Percentiles rank a stretch among this genome's conserved stretches.
Evolutionary conservation across 1,140 invertebrate species (phyloP).

Genomic region (Drosophila triauraria): DNA sequence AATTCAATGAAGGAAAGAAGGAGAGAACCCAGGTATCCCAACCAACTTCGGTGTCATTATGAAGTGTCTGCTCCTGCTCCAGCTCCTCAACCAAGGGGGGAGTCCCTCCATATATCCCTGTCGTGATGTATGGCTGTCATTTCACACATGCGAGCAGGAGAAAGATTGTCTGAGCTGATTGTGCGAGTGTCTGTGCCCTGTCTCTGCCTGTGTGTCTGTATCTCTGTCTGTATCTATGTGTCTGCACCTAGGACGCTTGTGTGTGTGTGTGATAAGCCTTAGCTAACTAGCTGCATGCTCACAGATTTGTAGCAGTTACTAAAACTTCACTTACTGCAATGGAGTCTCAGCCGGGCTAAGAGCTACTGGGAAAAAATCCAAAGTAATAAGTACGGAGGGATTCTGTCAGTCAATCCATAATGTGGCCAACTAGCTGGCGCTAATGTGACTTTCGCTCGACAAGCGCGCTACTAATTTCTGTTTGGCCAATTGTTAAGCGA

Average conservation of each 20-base stretch:
- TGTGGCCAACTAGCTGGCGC: conserved; percentile 35
- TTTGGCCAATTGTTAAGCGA: conserved; percentile 35
- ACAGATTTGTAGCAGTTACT: conserved; percentile 60
- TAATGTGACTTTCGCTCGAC: conserved; percentile 39
- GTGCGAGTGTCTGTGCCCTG: conserved; percentile 18
- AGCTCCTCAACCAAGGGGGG: not conserved
- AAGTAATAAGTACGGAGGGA: not conserved
- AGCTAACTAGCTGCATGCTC: conserved; percentile 60
- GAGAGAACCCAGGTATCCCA: conserved; percentile 1
- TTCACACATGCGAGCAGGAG: conserved; percentile 44
- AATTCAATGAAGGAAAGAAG: conserved; percentile 10
- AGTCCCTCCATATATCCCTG: conserved; percentile 20
- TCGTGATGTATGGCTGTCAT: conserved; percentile 63
- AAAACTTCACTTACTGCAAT: conserved; percentile 48
- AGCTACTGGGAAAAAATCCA: conserved; percentile 6
- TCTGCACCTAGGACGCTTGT: conserved; percentile 9
- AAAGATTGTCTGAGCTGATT: conserved; percentile 49
- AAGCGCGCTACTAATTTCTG: conserved; percentile 27
- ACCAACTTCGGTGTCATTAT: conserved; percentile 57
- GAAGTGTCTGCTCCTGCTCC: conserved; percentile 58
- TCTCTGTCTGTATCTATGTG: conserved; percentile 4
- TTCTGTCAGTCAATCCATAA: conserved; percentile 38
- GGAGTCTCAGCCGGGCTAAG: conserved; percentile 30
- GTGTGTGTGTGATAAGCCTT: conserved; percentile 43
- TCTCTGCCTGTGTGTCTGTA: not conserved